Conservation (phyloP, 2,113 vertebrate genomes). For the Vicugna pacos region DNA sequence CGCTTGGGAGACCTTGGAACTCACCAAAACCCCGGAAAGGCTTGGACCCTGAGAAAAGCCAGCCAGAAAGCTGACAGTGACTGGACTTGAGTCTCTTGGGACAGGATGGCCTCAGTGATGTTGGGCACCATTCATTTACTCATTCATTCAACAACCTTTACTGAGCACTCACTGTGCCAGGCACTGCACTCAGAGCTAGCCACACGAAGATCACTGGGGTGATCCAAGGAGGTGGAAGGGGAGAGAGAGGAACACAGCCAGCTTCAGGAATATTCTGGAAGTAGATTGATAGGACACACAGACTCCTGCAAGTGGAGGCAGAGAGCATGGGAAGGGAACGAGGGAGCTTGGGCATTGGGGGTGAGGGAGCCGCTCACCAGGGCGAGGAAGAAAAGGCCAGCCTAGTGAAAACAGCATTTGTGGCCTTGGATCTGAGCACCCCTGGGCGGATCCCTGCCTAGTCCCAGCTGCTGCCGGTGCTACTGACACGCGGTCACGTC, state of each 20-base stretch:
- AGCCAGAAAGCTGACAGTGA: neutral
- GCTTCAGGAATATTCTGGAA: no score
- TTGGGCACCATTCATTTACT: no score
- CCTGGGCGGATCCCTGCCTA: neutral
- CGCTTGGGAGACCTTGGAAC: rapidly evolving
- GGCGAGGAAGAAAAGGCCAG: neutral
- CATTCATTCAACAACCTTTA: no score
- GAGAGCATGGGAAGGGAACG: no score
- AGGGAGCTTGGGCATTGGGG: neutral
- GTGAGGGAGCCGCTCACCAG: no score
- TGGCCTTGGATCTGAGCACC: neutral
- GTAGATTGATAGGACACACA: neutral
- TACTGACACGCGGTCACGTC: rapidly evolving
- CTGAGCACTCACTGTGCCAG: neutral
- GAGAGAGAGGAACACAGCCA: no score
- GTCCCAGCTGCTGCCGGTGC: no score
- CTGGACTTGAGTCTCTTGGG: neutral
- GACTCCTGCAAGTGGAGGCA: neutral
- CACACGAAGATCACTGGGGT: neutral
- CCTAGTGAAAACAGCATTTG: no score
- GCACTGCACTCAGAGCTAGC: neutral
- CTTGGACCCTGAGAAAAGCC: neutral
- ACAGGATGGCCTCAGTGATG: neutral
- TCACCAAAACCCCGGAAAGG: neutral
- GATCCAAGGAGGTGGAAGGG: neutral